phyloP scores from a whole-genome alignment of 2,888 invertebrate genomes.

The Lasioglossum malachurum region DNA sequence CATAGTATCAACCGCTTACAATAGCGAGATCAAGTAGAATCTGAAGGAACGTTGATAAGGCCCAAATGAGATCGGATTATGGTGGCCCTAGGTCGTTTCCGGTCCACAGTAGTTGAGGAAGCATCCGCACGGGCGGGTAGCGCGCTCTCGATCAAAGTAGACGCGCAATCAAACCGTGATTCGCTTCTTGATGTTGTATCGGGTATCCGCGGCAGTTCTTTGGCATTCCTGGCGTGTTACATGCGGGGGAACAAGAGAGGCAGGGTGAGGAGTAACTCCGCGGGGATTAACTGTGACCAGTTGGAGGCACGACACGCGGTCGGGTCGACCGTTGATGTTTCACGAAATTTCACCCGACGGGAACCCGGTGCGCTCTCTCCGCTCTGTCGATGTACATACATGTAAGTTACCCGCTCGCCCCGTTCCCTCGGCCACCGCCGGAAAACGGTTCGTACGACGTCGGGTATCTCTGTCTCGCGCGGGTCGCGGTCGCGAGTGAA shows the following conservation, averaged over 20 bases:
- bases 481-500: slow-evolving; percentile 39
- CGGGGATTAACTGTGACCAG: slow-evolving; percentile 72
- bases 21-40: background rate
- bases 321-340: slow-evolving; percentile 67
- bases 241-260: slow-evolving; percentile 50
- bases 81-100: background rate
- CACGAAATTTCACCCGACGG: slow-evolving; percentile 55
- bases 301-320: slow-evolving; percentile 73
- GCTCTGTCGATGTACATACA: background rate
- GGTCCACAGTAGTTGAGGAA: background rate
- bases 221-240: slow-evolving; percentile 52
- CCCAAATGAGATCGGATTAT: background rate
- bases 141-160: slow-evolving; percentile 15
- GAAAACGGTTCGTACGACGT: slow-evolving; percentile 22
- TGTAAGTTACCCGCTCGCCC: background rate
- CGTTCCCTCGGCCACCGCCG: background rate
- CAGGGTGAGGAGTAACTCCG: slow-evolving; percentile 57
- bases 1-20: background rate
- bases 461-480: background rate
- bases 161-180: slow-evolving; percentile 56
- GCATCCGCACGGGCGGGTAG: background rate
- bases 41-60: background rate
- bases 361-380: background rate
- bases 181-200: slow-evolving; percentile 47
- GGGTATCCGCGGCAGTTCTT: slow-evolving; percentile 53